Percentiles rank a stretch among this genome's conserved stretches.
phyloP scores from a whole-genome alignment of 2,888 invertebrate species.

The Romanomermis culicivorax region DNA sequence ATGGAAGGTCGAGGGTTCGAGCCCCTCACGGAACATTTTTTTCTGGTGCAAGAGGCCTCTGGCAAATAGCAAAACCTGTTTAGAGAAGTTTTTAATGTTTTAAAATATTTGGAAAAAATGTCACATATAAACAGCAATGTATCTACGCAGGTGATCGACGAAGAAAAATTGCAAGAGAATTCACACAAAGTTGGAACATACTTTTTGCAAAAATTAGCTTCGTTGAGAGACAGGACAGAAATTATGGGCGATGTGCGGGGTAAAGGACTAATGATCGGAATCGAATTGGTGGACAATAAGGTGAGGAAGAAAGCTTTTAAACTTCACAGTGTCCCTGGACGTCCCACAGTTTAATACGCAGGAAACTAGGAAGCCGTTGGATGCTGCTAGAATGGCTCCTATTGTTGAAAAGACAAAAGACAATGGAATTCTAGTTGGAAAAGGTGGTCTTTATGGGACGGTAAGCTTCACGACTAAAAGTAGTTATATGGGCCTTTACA shows the following conservation, averaged over 20 bases:
- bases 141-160: conserved; percentile 76
- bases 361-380: conserved; percentile 43
- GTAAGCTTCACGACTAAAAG: conserved; percentile 40
- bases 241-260: conserved; percentile 82
- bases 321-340: not conserved
- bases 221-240: conserved; percentile 39
- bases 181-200: conserved; percentile 54
- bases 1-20: too few species aligned
- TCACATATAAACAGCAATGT: too few species aligned
- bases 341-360: conserved; percentile 18
- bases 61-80: too few species aligned
- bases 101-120: too few species aligned
- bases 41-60: too few species aligned
- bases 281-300: conserved; percentile 55
- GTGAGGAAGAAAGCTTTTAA: too few species aligned
- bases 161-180: conserved; percentile 59
- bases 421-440: conserved; percentile 61
- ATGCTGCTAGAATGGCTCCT: conserved; percentile 40
- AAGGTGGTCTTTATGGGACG: conserved; percentile 64
- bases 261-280: conserved; percentile 83
- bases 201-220: conserved; percentile 50
- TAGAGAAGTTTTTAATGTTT: too few species aligned
- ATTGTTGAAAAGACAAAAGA: conserved; percentile 67
- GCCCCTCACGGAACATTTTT: too few species aligned
- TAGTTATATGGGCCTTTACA: too few species aligned